Evolutionary conservation across 2,797 vertebrate genomes (phyloP).

Genomic region (Microctenopoma stevenorrisi): DNA sequence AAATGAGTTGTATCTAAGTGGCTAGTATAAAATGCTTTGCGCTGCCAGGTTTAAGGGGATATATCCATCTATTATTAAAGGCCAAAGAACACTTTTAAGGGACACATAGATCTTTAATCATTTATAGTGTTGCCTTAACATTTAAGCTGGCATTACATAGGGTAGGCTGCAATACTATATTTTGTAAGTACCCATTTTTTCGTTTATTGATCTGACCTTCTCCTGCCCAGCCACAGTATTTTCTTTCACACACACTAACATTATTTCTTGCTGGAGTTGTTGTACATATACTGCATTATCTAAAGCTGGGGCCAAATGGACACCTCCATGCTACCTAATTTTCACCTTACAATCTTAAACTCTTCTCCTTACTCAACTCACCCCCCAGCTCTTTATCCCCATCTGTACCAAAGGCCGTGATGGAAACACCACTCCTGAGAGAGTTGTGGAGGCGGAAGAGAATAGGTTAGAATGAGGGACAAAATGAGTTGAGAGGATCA

Average conservation of each 20-base stretch:
- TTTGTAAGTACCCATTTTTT: constrained; percentile 67
- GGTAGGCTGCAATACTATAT: constrained; percentile 57
- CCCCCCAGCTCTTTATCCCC: constrained; percentile 4
- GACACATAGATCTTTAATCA: constrained; percentile 37
- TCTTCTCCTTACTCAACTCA: constrained; percentile 21
- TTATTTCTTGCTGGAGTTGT: constrained; percentile 27
- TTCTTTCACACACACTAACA: constrained; percentile 34
- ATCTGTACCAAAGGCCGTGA: constrained; percentile 57
- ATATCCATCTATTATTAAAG: constrained; percentile 48
- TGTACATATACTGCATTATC: constrained; percentile 33
- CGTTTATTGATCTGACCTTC: constrained; percentile 83
- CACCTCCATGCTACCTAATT: constrained; percentile 37
- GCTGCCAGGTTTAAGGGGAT: constrained; percentile 28
- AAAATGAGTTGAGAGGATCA: constrained; percentile 71
- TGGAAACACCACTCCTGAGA: constrained; percentile 76
- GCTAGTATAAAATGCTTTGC: constrained; percentile 13
- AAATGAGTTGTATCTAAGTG: not conserved
- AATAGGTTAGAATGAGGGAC: constrained; percentile 66
- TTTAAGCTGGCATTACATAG: constrained; percentile 65
- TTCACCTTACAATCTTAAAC: constrained; percentile 35
- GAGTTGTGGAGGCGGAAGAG: constrained; percentile 66
- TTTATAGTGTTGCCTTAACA: constrained; percentile 64
- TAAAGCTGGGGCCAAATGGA: not conserved
- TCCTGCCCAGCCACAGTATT: constrained; percentile 65
- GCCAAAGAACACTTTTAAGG: constrained; percentile 28